Evolutionary conservation across 2,113 vertebrate genomes (phyloP), one percentile per base, ranked within the genome.

Genomic region (Pluvialis apricaria): DNA sequence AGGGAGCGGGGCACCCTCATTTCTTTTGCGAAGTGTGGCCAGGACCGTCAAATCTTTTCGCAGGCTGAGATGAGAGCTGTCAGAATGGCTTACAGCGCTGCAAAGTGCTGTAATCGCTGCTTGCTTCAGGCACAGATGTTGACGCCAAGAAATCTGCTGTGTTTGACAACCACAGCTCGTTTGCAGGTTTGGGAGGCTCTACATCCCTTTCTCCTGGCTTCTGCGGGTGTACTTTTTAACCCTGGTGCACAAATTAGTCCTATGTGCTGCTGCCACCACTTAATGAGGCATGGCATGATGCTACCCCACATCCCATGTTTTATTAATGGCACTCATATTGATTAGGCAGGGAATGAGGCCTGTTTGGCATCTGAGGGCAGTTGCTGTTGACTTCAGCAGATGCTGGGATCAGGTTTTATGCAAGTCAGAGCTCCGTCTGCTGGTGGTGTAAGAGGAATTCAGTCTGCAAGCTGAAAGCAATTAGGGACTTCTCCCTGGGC

Each of bases 51-150:
- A 38, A 91, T 92, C 57, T 55, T 60, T 82, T 66, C 90, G 34
- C 73, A 77, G 78, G 78, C 70, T 77, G 83, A 72, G 88, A 65
- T 64, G 80, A 88, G 65, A 69, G 58, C 83, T 95, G 77, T 87
- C 91, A 87, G 83, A 66, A 79, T 26, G 26, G 57, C 73, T 94
- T 90, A 60, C 13, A 65, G 62, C 5, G 4, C 65, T 79, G 65
- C 52, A n/a, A 94, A 86, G 45, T 49, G 80, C 81, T 79, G 65
- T 94, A 86, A 89, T 92, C 91, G 88, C 95, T 42, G 61, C 86
- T 94, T 94, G 87, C 87, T 96, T 90, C 82, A 64, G 87, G 83
- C 92, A 92, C 78, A 86, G 93, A 88, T 92, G 92, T 83, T 96
- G 84, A 79, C 51, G 60, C 75, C 87, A 76, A 80, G 75, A 96